A percentile compares a stretch with the other conserved stretches of the same genome.
These are phyloP conservation scores for Agrotis segetum DNA, from an alignment of 2,888 invertebrate species.

Conservation along the genomic window DNA sequence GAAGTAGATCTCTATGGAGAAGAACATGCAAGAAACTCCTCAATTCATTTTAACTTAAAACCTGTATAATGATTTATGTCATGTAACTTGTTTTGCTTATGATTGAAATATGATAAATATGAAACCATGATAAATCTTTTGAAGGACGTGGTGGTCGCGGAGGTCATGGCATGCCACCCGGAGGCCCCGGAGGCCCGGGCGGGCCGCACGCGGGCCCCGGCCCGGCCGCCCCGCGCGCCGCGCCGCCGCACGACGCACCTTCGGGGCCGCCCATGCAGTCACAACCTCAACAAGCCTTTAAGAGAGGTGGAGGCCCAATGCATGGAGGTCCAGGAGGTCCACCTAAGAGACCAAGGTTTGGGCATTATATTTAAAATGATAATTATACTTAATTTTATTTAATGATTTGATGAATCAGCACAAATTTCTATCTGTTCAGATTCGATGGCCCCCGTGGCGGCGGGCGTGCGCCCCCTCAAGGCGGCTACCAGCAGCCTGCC, in stretches of 20 bases:
- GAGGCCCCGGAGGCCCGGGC: constrained; percentile 52
- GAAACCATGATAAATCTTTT: not conserved
- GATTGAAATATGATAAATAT: not conserved
- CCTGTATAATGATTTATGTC: not conserved
- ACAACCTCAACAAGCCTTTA: constrained; percentile 77
- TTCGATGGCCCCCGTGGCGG: constrained; percentile 84
- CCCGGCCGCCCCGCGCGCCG: constrained; percentile 57
- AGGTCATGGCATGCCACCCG: constrained; percentile 74
- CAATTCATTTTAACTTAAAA: not conserved
- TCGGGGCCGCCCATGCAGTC: constrained; percentile 62
- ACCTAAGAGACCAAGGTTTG: constrained; percentile 84
- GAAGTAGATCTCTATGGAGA: too few relatives aligned
- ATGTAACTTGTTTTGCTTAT: not conserved
- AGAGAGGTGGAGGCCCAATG: constrained; percentile 81
- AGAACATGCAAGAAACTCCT: too few relatives aligned
- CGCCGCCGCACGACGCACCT: constrained; percentile 68
- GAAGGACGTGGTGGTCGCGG: constrained; percentile 81
- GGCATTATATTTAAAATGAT: not conserved
- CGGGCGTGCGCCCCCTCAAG: constrained; percentile 74
- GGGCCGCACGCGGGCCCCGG: constrained; percentile 51
- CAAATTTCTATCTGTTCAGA: constrained; percentile 63
- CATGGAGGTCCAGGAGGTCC: constrained; percentile 84
- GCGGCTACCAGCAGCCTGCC: constrained; percentile 78
- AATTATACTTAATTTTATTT: not conserved
- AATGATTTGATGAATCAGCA: not conserved